Percentiles rank a stretch among this genome's conserved stretches.
Conservation (phyloP, 2,888 invertebrate genomes). For the Metellina segmentata region DNA sequence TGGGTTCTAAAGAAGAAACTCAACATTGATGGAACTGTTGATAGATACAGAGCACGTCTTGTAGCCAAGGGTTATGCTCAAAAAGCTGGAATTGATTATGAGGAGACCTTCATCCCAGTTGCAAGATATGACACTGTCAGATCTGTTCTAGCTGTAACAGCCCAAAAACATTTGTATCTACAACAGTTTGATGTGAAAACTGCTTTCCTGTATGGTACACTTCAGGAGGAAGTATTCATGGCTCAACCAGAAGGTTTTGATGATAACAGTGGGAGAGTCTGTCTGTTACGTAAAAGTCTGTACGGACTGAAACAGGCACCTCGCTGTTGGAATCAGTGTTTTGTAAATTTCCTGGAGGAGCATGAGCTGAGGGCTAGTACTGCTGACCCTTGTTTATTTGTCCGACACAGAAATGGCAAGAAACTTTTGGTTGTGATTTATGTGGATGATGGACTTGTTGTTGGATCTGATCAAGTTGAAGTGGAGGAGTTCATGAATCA, state of each 20-base stretch:
- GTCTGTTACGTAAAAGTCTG: too few species aligned
- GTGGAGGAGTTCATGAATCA: slow-evolving; percentile 19
- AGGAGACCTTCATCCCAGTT: slow-evolving; percentile 77
- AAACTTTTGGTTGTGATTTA: slow-evolving; percentile 15
- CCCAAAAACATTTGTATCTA: too few species aligned
- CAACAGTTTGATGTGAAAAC: too few species aligned
- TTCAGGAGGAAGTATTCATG: slow-evolving; percentile 77
- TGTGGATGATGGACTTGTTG: slow-evolving; percentile 46
- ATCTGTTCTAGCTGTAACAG: too few species aligned
- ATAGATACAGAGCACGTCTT: slow-evolving; percentile 78
- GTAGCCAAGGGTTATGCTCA: slow-evolving; percentile 76
- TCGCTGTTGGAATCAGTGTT: too few species aligned
- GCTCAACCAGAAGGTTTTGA: slow-evolving; percentile 77
- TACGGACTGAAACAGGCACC: too few species aligned
- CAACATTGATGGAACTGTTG: slow-evolving; percentile 1
- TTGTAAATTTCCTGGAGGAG: not conserved
- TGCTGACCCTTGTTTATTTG: slow-evolving; percentile 34
- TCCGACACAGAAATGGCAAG: not conserved
- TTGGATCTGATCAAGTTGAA: not conserved
- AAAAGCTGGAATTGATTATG: slow-evolving; percentile 75
- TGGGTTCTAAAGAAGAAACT: slow-evolving; percentile 37
- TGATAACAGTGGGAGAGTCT: slow-evolving; percentile 6
- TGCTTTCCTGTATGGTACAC: slow-evolving; percentile 76
- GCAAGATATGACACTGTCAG: slow-evolving; percentile 66
- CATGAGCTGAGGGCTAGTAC: not conserved